Base-by-base conservation (phyloP, 2,888 invertebrate species). In the Teleogryllus oceanicus region DNA sequence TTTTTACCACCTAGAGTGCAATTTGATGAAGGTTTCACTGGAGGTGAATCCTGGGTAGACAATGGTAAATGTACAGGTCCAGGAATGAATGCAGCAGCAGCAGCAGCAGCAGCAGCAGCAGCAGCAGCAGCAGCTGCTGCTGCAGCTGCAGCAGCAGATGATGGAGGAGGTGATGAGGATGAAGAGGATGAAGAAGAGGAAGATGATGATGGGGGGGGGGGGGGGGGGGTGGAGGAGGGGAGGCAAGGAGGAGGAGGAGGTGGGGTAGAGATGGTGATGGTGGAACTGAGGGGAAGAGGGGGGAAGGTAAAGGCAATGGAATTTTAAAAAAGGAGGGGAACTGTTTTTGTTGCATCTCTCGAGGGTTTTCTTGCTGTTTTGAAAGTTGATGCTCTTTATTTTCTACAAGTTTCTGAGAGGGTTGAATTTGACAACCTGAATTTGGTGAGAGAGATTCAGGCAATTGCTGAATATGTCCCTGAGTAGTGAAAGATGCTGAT, bases 221-320 rank as follows among this genome's bases (percentile, higher is more conserved):
- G 75, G 77, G 82, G 75, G 76, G 82, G 77, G 8, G 81, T 78
- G 78, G 80, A n/a, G 83, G 81, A 49, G 82, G 83, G 82, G 83
- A 11, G 83, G 82, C 12, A 82, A 49, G 83, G 82, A 62, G 82
- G 78, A 74, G 78, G 74, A 21, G 62, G 16, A 10, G 62, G n/a
- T 8, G n/a, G 62, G 16, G 13, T 11, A 18, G 62, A n/a, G n/a
- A 1, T 18, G 62, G 62, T 13, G 13, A n/a, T n/a, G n/a, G 62
- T 13, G n/a, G 62, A 11, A 78, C 49, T 16, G 77, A n/a, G 20
- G 80, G 12, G 83, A 81, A 20, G 83, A 81, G 50, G 82, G 74
- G 18, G 79, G 62, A 78, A 12, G 82, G 78, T 24, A 81, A 76
- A 49, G 82, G 78, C 62, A 79, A 76, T 20, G 83, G 81, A 37